Percentiles rank a stretch among this genome's conserved stretches.
Conservation (phyloP, 2,797 vertebrate species). For the Neopelma chrysocephalum region DNA sequence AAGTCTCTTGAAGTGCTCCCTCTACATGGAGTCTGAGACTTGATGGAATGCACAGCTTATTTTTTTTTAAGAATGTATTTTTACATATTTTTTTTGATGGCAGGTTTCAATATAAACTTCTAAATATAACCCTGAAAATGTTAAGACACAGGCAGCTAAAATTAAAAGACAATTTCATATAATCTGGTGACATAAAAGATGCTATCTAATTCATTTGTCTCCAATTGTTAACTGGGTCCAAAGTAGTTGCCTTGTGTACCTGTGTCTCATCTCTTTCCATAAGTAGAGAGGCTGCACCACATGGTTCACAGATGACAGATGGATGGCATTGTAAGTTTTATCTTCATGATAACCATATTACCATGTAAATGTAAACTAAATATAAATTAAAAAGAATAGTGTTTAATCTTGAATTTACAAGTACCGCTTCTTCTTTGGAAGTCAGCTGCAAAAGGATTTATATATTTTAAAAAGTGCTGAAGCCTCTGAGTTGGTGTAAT, state of each 20-base stretch:
- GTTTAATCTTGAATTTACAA: background rate
- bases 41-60: background rate
- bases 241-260: background rate
- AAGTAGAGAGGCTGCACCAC: background rate
- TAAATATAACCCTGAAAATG: background rate
- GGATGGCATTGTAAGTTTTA: background rate
- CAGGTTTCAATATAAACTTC: background rate
- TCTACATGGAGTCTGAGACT: background rate
- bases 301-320: background rate
- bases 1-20: background rate
- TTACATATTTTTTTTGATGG: background rate
- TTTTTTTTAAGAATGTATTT: background rate
- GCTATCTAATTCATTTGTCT: background rate
- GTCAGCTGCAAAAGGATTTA: background rate
- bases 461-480: background rate
- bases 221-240: background rate
- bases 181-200: background rate
- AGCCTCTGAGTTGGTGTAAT: background rate
- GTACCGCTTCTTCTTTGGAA: background rate
- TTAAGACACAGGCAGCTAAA: background rate
- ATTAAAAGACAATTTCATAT: background rate
- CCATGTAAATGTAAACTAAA: background rate
- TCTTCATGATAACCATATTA: background rate
- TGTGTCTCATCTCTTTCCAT: background rate
- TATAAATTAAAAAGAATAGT: background rate